Evolutionary conservation across 2,888 invertebrate genomes (phyloP), one percentile per base, ranked within the genome.

Genomic region (Strigamia maritima): DNA sequence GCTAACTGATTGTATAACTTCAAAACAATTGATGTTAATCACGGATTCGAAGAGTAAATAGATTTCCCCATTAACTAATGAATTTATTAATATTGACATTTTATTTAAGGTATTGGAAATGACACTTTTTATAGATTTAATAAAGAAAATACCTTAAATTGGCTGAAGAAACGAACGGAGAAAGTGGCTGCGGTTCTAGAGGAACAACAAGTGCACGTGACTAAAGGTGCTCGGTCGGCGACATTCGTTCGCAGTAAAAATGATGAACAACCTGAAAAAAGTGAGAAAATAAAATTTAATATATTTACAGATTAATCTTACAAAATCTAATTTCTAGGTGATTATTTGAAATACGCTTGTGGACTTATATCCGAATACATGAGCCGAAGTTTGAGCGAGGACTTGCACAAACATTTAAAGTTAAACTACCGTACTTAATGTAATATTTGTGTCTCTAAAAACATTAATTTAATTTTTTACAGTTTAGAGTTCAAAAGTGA

Each of bases 1-100:
- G 84, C 83, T 92, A 82, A 85, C 87, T 82, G 87, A 87, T 83
- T 87, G 89, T 81, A 87, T 89, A 89, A 84, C 87, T n/a, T n/a
- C 19, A 6, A 49, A 49, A 49, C 49, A 49, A n/a, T 19, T 49
- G 49, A n/a, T n/a, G 8, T 19, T 49, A n/a, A 49, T 49, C 16
- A 49, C 49, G 49, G 49, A 49, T 49, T 49, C 19, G 6, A 49
- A 49, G 19, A 49, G 49, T 49, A 49, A 2, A n/a, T 19, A n/a
- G n/a, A 44, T 14, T 12, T 44, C 44, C 2, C 12, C 44, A 2
- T 44, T 3, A 44, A 2, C 10, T 16, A 14, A 44, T 2, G 31
- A 31, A 31, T 31, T 44, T 44, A 44, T 10, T 44, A 12, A 70
- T 8, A 7, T 70, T 12, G 3, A n/a, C 12, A 70, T 26, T n/a